Base-by-base conservation (phyloP, 2,888 invertebrate species). In the Pharmacophagus antenor region DNA sequence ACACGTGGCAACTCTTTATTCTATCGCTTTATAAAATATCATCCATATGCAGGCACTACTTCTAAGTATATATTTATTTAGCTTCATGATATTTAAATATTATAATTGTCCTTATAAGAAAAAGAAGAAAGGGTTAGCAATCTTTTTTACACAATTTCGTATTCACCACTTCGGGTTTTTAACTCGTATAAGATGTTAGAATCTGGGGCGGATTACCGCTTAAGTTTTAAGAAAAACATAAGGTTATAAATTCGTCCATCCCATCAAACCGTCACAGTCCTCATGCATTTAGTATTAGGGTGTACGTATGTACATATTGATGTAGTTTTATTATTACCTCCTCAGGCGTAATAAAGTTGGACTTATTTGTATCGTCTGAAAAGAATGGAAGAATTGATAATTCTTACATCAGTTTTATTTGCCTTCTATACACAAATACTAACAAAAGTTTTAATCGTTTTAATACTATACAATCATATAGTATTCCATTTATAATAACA, bases 201-300 rank as follows among this genome's bases (percentile, higher is more conserved):
- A 51, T 57, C 51, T 51, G 27, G 20, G 50, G 27, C 17, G n/a
- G 21, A 15, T 27, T 51, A 21, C 17, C 22, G n/a, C 50, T 23
- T n/a, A 17, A 31, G 50, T 10, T 46, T 25, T 31, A 52, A 58
- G 46, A 20, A 46, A 52, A 47, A 46, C 58, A 52, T 56, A 49
- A 56, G 49, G 51, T 47, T 52, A 31, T 50, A 57, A 57, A 57
- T 57, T 50, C 44, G 27, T 57, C 50, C 20, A 47, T 48, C 23
- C 42, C 25, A 41, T 18, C 49, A 22, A 20, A 42, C 18, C 49
- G 50, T 50, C 56, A 56, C 41, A 20, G 22, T 22, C 20, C 27
- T 52, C 58, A 31, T 52, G 51, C 44, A 58, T 58, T 46, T 31
- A 25, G 46, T 31, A 54, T 59, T 22, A 49, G 21, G 54, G 17